Percentiles rank a stretch among this genome's conserved stretches.
phyloP scores from a whole-genome alignment of 2,113 vertebrate genomes.

The Asarcornis scutulata region DNA sequence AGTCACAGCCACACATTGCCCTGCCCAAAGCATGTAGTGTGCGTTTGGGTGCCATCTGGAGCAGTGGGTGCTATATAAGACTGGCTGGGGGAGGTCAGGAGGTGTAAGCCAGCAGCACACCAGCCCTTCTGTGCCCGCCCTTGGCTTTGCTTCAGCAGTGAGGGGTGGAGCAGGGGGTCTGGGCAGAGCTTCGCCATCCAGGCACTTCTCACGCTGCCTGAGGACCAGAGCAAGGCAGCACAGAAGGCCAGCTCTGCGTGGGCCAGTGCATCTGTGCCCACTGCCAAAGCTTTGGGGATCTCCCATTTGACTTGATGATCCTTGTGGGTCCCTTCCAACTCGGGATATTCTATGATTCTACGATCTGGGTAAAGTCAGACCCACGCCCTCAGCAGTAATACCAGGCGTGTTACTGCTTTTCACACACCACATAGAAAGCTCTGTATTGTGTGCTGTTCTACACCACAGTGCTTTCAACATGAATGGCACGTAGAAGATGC shows the following conservation, averaged over 20 bases:
- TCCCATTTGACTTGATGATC: no score
- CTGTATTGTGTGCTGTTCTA: neutral
- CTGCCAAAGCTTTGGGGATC: neutral
- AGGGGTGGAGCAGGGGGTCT: neutral
- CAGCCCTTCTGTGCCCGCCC: rapidly evolving
- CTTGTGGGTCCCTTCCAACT: no score
- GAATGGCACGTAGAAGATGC: rapidly evolving
- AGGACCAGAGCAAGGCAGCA: neutral
- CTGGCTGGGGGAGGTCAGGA: rapidly evolving
- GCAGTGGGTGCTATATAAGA: rapidly evolving
- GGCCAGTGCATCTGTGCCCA: rapidly evolving
- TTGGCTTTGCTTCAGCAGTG: neutral
- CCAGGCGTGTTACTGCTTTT: rapidly evolving
- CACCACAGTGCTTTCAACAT: neutral
- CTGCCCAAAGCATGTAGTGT: rapidly evolving
- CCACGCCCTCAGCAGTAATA: neutral
- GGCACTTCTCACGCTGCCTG: rapidly evolving
- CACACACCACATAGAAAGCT: neutral
- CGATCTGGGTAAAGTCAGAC: neutral
- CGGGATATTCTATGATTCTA: no score
- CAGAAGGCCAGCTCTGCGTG: rapidly evolving
- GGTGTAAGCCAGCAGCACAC: neutral
- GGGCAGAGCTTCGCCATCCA: neutral
- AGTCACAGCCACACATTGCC: rapidly evolving
- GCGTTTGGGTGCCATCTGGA: neutral